Evolutionary conservation across 1,140 invertebrate species (phyloP), one percentile per base, ranked within the genome.

Genomic region (Drosophila varians): DNA sequence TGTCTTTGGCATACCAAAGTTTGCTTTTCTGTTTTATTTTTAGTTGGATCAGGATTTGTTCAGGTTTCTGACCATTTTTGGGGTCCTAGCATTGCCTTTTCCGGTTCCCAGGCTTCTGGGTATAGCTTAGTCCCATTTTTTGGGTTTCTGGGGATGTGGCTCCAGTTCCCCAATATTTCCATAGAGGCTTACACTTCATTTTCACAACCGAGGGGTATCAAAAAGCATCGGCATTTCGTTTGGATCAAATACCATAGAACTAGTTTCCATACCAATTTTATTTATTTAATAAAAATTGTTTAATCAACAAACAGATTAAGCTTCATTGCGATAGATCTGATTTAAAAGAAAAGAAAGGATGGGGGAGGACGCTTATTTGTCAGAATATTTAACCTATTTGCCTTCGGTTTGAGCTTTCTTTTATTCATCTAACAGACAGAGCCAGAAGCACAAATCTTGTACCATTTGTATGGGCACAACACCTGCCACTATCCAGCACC

Each of bases 371-470:
- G 70, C 75, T 71, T 56, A 72, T 84, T 83, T 83, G 79, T 84
- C 79, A 78, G 78, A 84, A 84, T 75, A 83, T 78, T 83, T 83
- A 70, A 78, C 74, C 65, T 83, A 84, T 84, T 83, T 78, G 78
- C 79, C 64, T 43, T 25, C 36, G 14, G 16, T 43, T 43, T 66
- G 18, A 14, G 54, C 31, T 64, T 21, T 53, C 47, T 25, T 43
- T 48, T 16, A 42, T 56, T 55, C 48, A 74, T 61, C 52, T 62
- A 74, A 55, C 79, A 84, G 79, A 78, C 79, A 83, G 82, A 84
- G 76, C 82, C 82, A 79, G 45, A 42, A 84, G 77, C 82, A 87
- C 87, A 84, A 84, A 87, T 87, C 80, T 84, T 87, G 69, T 66
- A 74, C 83, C 80, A 87, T 86, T 87, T 87, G 79, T 74, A 74